Evolutionary conservation across 2,113 vertebrate genomes (phyloP).

Genomic region (Neotragus moschatus): DNA sequence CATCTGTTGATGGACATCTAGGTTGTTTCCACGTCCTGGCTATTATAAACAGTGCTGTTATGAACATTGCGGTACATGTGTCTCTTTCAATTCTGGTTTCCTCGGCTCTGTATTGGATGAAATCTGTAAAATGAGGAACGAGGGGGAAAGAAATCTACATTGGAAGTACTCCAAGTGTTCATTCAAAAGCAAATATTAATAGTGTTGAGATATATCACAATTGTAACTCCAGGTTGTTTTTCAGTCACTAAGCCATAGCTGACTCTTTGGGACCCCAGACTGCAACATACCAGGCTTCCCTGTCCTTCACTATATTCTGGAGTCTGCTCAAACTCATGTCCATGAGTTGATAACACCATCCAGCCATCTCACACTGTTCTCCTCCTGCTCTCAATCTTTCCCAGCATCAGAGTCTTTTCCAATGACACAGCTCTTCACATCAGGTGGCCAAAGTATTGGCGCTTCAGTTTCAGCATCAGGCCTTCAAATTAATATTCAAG

Average conservation of each 20-base stretch:
- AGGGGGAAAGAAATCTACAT: background rate
- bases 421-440: background rate
- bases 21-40: no score
- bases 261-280: background rate
- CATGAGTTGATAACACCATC: background rate
- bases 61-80: no score
- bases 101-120: background rate
- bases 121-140: background rate
- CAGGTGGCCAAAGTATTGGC: background rate
- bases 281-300: background rate
- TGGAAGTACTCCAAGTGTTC: background rate
- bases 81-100: no score
- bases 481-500: background rate
- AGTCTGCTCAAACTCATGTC: background rate
- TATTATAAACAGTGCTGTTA: no score
- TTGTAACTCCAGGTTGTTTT: background rate
- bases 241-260: background rate
- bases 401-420: background rate
- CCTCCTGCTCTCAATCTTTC: background rate
- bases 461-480: background rate
- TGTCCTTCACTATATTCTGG: background rate
- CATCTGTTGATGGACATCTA: no score
- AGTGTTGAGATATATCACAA: background rate
- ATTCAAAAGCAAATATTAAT: background rate
- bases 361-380: background rate